A percentile compares a stretch with the other conserved stretches of the same genome.
Evolutionary conservation across 2,888 invertebrate species (phyloP).

Genomic region (Macrophya alboannulata): DNA sequence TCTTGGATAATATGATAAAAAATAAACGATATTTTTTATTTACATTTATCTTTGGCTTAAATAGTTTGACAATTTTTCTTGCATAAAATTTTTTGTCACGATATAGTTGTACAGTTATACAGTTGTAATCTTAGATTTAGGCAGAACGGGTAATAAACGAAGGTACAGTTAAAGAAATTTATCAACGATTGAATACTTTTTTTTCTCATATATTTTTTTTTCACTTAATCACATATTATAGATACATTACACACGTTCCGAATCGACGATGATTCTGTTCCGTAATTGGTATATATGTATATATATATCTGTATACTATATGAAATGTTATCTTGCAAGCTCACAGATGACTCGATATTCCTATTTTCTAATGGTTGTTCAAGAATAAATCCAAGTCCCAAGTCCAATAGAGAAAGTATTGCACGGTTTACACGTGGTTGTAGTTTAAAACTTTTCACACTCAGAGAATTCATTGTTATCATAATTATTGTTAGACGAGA

Average conservation of each 20-base stretch:
- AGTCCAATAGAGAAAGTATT: slow-evolving; percentile 7
- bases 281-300: not conserved
- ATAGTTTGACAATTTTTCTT: not conserved
- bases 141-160: not conserved
- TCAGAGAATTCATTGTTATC: not conserved
- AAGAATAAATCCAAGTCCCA: not conserved
- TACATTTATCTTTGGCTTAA: not conserved
- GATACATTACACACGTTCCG: slow-evolving; percentile 13
- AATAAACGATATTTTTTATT: not conserved
- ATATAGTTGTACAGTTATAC: not conserved
- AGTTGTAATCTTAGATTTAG: not conserved
- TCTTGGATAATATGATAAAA: not conserved
- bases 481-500: not conserved
- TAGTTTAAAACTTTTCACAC: not conserved
- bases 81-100: not conserved
- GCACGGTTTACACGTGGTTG: not conserved
- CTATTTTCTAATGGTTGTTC: slow-evolving; percentile 5
- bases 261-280: not conserved
- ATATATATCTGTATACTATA: not conserved
- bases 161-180: not conserved
- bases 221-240: not conserved
- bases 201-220: not conserved
- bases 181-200: not conserved
- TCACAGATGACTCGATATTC: not conserved
- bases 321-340: slow-evolving; percentile 6